Percentiles rank a stretch among this genome's conserved stretches.
Conservation (phyloP, 2,888 invertebrate genomes). For the Cephonodes hylas region DNA sequence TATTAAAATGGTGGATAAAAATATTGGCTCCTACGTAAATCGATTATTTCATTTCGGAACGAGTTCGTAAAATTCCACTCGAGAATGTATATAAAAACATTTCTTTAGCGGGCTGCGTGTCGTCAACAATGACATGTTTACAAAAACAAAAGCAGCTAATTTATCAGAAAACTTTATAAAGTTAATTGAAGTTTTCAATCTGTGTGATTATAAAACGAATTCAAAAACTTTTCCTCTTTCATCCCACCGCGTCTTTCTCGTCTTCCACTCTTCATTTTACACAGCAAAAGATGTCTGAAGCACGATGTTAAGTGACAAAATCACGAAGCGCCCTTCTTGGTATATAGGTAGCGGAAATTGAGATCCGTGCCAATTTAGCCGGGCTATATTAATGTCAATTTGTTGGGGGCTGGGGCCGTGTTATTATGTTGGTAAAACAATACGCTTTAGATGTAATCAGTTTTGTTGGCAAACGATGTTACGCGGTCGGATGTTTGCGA, state of each 20-base stretch:
- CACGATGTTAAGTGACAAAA: neutral
- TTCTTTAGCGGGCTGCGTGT: neutral
- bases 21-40: too few species aligned
- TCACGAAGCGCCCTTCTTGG: neutral
- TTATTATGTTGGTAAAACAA: neutral
- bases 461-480: slow-evolving; percentile 5
- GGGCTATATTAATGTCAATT: neutral
- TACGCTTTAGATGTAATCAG: slow-evolving; percentile 10
- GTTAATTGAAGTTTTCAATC: slow-evolving; percentile 6
- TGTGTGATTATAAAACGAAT: slow-evolving; percentile 6
- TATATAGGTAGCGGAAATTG: neutral
- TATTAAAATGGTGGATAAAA: too few species aligned
- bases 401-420: neutral
- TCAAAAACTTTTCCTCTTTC: neutral
- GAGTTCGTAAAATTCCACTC: neutral
- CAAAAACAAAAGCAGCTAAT: slow-evolving; percentile 1
- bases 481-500: neutral
- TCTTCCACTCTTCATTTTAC: neutral
- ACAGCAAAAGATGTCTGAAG: neutral
- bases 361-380: neutral
- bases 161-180: slow-evolving; percentile 1
- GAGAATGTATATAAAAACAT: neutral
- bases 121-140: neutral
- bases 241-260: neutral
- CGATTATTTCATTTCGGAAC: neutral